Percentiles rank a stretch among this genome's conserved stretches.
Evolutionary conservation across 2,797 vertebrate genomes (phyloP).

Genomic region (Ctenopoma multispine): DNA sequence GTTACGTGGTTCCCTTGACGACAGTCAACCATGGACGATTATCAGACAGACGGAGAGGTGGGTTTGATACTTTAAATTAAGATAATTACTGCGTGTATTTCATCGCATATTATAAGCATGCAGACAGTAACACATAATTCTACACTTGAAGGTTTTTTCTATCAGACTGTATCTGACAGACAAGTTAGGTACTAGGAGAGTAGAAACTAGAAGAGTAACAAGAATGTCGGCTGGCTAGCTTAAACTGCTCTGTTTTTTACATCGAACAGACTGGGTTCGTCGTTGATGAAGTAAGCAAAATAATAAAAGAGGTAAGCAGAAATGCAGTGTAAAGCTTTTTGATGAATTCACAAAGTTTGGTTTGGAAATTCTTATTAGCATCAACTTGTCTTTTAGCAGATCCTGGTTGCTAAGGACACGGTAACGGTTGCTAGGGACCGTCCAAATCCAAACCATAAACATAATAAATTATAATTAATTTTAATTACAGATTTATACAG

Average conservation of each 20-base stretch:
- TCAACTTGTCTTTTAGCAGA: background rate
- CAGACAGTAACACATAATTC: accelerated
- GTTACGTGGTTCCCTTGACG: background rate
- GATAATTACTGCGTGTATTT: background rate
- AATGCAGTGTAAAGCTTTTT: accelerated
- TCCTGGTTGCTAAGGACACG: slow-evolving; percentile 65
- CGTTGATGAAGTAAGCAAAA: slow-evolving; percentile 92
- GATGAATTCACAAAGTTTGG: background rate
- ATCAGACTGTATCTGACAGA: background rate
- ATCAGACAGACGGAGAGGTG: slow-evolving; percentile 78
- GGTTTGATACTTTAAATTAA: background rate
- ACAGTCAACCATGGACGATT: slow-evolving; percentile 72
- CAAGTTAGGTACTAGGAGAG: too few relatives aligned
- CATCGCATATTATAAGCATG: too few relatives aligned
- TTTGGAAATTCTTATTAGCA: background rate
- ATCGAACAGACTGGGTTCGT: slow-evolving; percentile 87
- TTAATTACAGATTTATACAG: background rate
- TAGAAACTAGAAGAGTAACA: background rate
- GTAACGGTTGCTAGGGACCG: slow-evolving; percentile 49
- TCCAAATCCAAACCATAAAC: too few relatives aligned
- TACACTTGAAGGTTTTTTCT: accelerated
- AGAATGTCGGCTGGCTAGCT: background rate
- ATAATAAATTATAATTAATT: background rate
- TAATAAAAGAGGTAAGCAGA: slow-evolving; percentile 92
- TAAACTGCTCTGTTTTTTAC: slow-evolving; percentile 13